A percentile compares a stretch with the other conserved stretches of the same genome.
These are phyloP conservation scores for Hedya salicella DNA, from an alignment of 2,888 invertebrate genomes.

Conservation along the genomic window DNA sequence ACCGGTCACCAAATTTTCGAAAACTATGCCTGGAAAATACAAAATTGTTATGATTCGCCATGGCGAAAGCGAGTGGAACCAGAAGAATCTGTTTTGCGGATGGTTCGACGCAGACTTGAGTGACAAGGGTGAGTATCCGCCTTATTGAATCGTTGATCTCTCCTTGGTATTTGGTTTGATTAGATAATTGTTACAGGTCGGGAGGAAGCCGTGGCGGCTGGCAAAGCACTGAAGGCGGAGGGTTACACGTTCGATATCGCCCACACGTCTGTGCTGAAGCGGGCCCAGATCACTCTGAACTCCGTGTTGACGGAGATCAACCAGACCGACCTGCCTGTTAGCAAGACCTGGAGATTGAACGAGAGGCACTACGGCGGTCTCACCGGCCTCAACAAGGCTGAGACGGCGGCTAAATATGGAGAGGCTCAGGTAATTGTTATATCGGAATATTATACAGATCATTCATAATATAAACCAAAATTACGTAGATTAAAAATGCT, in stretches of 20 bases:
- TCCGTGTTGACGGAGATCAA: conserved; percentile 88
- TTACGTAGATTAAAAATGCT: too few relatives aligned
- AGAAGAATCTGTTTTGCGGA: conserved; percentile 89
- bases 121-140: conserved; percentile 84
- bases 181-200: conserved; percentile 76
- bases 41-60: conserved; percentile 90
- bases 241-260: conserved; percentile 91
- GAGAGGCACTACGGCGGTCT: conserved; percentile 95
- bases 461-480: conserved; percentile 14
- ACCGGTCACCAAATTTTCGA: conserved; percentile 37
- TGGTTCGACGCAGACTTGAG: conserved; percentile 90
- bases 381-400: conserved; percentile 93
- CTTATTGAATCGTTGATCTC: neutral
- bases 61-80: conserved; percentile 91
- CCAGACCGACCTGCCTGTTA: conserved; percentile 87
- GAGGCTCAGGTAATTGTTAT: conserved; percentile 87
- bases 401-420: conserved; percentile 93
- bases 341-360: conserved; percentile 93
- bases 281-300: conserved; percentile 90
- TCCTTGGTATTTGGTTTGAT: conserved; percentile 14
- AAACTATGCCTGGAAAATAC: conserved; percentile 78
- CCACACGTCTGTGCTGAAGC: conserved; percentile 91
- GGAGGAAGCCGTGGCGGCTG: conserved; percentile 88
- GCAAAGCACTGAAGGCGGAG: conserved; percentile 89
- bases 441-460: neutral